Base-by-base conservation (phyloP, 1,140 invertebrate species). In the Drosophila ironensis region DNA sequence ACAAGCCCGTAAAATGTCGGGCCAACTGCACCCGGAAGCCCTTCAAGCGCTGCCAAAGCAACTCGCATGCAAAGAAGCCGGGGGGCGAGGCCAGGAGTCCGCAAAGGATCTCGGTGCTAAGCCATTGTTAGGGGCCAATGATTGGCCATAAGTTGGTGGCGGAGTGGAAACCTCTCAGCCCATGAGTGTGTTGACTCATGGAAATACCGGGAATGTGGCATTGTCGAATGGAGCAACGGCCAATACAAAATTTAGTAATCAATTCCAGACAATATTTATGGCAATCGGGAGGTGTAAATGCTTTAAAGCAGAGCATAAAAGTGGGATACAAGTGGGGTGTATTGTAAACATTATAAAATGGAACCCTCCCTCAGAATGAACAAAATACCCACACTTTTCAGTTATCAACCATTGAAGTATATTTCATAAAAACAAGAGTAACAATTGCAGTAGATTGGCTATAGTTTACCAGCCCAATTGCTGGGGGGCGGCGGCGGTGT, bases 381-480 rank as follows among this genome's bases (percentile, higher is more conserved):
- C 6, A 19, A 12, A 37, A 6, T 17, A n/a, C n/a, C n/a, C n/a
- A n/a, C 33, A 6, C 0, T 19, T 19, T 41, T 57, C n/a, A 5
- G n/a, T 25, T 57, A 20, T 9, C 42, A 61, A 25, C 25, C 3
- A 17, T 44, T 22, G 5, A 5, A 22, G 3, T 51, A 22, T 51
- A 27, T 64, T 19, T 45, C 8, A 16, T 4, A 25, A 20, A 30
- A 54, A 54, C 14, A 45, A 33, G 25, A 14, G 12, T 28, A 40
- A 30, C 25, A 28, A 41, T n/a, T 33, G 14, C 6, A 28, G 12
- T 7, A 35, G 0, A 8, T 11, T 4, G n/a, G 5, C n/a, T 12
- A 20, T 25, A 17, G 22, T 19, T 64, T 56, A 82, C 77, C 78
- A 82, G 11, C 46, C 42, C 38, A 86, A 42, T 40, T 78, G 78